phyloP scores from a whole-genome alignment of 2,888 invertebrate genomes.

The Acronicta aceris region DNA sequence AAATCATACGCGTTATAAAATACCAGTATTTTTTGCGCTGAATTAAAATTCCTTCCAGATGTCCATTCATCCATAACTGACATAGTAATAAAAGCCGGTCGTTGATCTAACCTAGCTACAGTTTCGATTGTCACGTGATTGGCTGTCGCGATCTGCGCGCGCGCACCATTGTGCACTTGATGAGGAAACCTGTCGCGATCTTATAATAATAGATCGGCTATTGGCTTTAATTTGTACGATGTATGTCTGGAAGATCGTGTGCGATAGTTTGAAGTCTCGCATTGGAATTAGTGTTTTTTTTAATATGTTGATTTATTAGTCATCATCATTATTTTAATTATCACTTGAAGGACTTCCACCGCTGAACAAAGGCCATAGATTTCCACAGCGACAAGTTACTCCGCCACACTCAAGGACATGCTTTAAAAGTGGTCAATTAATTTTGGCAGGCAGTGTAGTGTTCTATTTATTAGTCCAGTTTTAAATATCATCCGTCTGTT shows the following conservation, averaged over 20 bases:
- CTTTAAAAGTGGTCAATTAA: no score
- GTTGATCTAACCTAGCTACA: conserved; percentile 63
- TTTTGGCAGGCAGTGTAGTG: no score
- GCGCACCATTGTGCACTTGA: conserved; percentile 56
- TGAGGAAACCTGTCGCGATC: conserved; percentile 66
- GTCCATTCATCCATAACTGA: conserved; percentile 56
- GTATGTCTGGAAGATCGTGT: background rate
- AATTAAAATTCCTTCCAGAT: conserved; percentile 49
- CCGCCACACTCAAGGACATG: no score
- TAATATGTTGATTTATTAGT: no score
- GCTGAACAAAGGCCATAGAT: no score
- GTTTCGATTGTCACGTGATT: conserved; percentile 38
- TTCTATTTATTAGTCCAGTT: no score
- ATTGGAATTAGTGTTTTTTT: background rate
- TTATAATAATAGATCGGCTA: conserved; percentile 50
- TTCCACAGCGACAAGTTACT: no score
- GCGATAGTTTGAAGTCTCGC: no score
- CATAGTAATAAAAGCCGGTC: conserved; percentile 62
- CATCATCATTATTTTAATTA: no score
- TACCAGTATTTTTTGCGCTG: conserved; percentile 22
- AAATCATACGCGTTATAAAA: conserved; percentile 16
- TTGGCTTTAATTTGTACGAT: conserved; percentile 14
- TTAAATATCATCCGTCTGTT: no score
- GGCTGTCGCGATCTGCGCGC: conserved; percentile 34
- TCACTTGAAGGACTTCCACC: no score